These are phyloP conservation scores for Ridgeia piscesae DNA, from an alignment of 1,140 invertebrate genomes.

Conservation along the genomic window DNA sequence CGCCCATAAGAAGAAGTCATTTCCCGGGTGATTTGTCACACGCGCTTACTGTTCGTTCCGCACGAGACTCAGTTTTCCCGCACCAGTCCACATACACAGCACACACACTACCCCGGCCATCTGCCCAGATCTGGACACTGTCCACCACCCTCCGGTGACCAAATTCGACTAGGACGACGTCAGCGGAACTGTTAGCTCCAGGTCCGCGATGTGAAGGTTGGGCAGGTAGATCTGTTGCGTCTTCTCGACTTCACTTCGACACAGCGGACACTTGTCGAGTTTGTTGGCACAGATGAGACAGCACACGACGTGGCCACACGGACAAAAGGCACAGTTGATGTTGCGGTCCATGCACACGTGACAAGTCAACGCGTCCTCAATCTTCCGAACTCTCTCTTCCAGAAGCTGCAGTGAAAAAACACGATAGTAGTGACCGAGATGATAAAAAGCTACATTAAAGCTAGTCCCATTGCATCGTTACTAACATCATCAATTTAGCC, in stretches of 20 bases:
- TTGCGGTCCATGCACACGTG: constrained; percentile 80
- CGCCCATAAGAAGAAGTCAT: neutral
- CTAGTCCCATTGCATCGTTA: neutral
- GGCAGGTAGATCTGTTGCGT: constrained; percentile 74
- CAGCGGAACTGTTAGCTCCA: no score
- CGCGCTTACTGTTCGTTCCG: neutral
- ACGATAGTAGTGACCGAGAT: neutral
- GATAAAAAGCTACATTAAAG: neutral
- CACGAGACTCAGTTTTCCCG: neutral
- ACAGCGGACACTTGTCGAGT: constrained; percentile 76
- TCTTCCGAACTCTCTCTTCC: constrained; percentile 7
- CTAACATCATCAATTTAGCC: neutral
- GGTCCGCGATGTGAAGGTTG: neutral
- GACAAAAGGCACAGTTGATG: constrained; percentile 79
- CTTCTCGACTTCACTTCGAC: constrained; percentile 72
- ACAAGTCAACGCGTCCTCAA: constrained; percentile 73
- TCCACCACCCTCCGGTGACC: neutral
- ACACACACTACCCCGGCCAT: neutral
- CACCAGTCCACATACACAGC: neutral
- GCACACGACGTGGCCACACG: constrained; percentile 79
- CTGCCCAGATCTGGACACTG: neutral
- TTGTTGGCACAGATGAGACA: constrained; percentile 71
- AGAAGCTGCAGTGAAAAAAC: neutral
- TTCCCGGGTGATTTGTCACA: neutral
- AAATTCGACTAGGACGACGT: neutral